A percentile compares a stretch with the other conserved stretches of the same genome.
Evolutionary conservation across 2,113 vertebrate species (phyloP).

Genomic region (Nanorana parkeri): DNA sequence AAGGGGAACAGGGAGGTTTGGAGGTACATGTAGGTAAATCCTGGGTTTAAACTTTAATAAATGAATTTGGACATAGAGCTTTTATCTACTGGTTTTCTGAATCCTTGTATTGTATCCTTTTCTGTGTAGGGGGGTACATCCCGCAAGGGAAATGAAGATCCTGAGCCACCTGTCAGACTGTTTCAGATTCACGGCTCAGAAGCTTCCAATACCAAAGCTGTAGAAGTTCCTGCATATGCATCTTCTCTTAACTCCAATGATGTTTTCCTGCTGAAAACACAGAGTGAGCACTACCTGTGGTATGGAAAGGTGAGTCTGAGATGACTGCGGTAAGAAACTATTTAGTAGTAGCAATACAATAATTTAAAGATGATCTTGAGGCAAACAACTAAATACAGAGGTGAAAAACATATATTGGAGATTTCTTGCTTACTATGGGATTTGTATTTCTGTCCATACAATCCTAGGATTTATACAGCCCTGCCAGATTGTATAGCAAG

Average conservation of each 20-base stretch:
- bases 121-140: conserved; percentile 83
- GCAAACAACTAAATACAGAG: too few relatives aligned
- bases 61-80: too few relatives aligned
- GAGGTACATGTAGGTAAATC: too few relatives aligned
- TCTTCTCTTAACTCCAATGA: conserved; percentile 88
- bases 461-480: too few relatives aligned
- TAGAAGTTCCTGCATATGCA: conserved; percentile 69
- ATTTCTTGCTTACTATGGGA: too few relatives aligned
- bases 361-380: too few relatives aligned
- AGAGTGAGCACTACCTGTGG: conserved; percentile 80
- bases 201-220: conserved; percentile 76
- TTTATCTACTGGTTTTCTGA: not conserved
- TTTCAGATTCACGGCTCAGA: conserved; percentile 84
- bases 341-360: too few relatives aligned
- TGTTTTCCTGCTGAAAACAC: conserved; percentile 81
- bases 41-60: not conserved
- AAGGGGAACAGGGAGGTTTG: too few relatives aligned
- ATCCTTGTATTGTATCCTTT: conserved; percentile 19
- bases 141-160: conserved; percentile 70
- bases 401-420: too few relatives aligned
- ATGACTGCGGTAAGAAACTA: too few relatives aligned
- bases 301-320: conserved; percentile 83
- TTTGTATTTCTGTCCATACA: too few relatives aligned
- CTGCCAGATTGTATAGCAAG: too few relatives aligned
- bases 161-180: conserved; percentile 78